These are phyloP conservation scores for Bruchidius siliquastri DNA, from an alignment of 2,888 invertebrate genomes.

Conservation along the genomic window DNA sequence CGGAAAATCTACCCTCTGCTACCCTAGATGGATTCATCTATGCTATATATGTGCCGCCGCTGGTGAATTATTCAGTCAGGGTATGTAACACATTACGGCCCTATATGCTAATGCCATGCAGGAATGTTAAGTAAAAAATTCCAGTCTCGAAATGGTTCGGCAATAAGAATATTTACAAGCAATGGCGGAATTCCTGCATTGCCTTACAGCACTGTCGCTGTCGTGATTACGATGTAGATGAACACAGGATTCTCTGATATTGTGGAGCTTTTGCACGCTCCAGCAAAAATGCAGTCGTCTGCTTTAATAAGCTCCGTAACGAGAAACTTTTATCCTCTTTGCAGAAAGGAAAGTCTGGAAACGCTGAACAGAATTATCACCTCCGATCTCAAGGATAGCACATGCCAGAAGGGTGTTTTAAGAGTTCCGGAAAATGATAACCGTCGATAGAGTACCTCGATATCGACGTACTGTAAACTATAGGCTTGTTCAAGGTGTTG, in stretches of 20 bases:
- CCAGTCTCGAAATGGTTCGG: neutral
- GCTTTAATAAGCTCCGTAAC: neutral
- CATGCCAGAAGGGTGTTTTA: neutral
- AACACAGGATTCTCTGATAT: neutral
- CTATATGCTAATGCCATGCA: neutral
- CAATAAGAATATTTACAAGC: neutral
- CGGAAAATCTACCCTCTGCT: neutral
- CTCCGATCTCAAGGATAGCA: neutral
- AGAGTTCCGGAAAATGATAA: too few species aligned
- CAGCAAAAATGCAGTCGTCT: neutral
- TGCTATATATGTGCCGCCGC: neutral
- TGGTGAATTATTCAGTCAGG: neutral
- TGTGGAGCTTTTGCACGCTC: neutral
- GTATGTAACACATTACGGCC: neutral
- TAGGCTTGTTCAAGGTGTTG: too few species aligned
- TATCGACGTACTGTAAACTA: too few species aligned
- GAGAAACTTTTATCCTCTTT: neutral
- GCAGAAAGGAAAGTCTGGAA: neutral
- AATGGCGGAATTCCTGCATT: neutral
- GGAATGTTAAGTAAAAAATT: neutral
- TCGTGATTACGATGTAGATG: neutral
- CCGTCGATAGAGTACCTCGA: too few species aligned
- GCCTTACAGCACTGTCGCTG: neutral
- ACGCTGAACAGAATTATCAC: neutral
- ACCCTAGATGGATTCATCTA: neutral